phyloP scores from a whole-genome alignment of 2,113 vertebrate genomes.

The Cebus imitator region DNA sequence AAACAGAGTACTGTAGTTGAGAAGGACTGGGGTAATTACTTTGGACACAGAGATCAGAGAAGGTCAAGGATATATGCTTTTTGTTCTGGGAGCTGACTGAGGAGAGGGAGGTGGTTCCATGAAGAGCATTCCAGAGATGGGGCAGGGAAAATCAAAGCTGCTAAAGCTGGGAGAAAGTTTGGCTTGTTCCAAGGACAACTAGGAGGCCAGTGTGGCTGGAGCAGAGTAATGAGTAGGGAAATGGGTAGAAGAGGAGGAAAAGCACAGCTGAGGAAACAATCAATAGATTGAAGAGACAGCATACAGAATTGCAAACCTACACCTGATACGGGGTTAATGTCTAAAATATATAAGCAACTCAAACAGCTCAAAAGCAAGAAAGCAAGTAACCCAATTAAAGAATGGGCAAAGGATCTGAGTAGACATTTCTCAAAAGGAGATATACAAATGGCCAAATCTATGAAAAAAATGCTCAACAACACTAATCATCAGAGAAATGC shows the following conservation, averaged over 20 bases:
- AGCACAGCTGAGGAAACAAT: background rate
- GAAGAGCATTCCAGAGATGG: background rate
- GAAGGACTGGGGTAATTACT: background rate
- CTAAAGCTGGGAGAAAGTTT: background rate
- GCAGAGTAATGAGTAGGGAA: background rate
- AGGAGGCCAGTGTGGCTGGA: background rate
- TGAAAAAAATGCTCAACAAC: background rate
- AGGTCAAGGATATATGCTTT: background rate
- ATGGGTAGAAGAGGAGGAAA: background rate
- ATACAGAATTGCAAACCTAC: background rate
- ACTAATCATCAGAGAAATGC: background rate
- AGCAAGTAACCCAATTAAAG: background rate
- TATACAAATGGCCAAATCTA: background rate
- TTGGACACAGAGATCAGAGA: background rate
- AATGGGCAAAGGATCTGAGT: background rate
- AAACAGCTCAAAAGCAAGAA: background rate
- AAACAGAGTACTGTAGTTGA: background rate
- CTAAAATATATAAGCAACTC: background rate
- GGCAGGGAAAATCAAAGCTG: background rate
- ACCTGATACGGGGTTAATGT: background rate
- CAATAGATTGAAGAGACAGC: background rate
- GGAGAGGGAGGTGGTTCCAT: background rate
- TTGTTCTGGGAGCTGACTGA: background rate
- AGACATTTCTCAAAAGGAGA: background rate
- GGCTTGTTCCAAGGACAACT: background rate